Evolutionary conservation across 2,888 invertebrate genomes (phyloP).

Genomic region (Brachyptera risi): DNA sequence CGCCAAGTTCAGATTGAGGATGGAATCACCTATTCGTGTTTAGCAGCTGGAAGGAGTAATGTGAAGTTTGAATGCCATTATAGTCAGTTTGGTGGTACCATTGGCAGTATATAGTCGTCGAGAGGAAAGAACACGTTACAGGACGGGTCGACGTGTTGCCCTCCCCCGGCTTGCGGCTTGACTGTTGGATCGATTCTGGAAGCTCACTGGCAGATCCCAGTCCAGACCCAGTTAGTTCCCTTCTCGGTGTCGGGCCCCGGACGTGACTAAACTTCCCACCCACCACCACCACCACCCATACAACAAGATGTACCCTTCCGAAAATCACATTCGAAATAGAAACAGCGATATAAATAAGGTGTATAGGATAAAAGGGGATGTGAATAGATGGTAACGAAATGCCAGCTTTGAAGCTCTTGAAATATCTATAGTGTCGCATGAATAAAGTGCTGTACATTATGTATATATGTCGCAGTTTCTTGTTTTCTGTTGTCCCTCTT

Average conservation of each 20-base stretch:
- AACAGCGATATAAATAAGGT: background rate
- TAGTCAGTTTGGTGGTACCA: background rate
- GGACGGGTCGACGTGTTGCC: background rate
- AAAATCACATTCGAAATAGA: background rate
- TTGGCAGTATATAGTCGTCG: background rate
- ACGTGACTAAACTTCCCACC: background rate
- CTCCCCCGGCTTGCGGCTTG: background rate
- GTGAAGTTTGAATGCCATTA: too few species aligned
- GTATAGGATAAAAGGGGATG: background rate
- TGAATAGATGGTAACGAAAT: background rate
- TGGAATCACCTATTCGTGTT: too few species aligned
- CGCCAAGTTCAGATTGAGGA: too few species aligned
- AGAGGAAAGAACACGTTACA: too few species aligned
- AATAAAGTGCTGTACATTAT: too few species aligned
- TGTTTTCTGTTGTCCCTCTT: too few species aligned
- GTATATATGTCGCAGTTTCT: too few species aligned
- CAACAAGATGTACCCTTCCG: background rate
- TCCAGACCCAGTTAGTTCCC: background rate
- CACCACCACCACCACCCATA: background rate
- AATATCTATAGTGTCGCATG: background rate
- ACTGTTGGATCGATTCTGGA: conserved; percentile 3
- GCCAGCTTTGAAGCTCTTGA: background rate
- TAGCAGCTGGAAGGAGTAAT: too few species aligned
- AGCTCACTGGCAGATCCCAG: conserved; percentile 6
- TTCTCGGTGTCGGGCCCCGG: background rate